Evolutionary conservation across 2,888 invertebrate species (phyloP), one percentile per base, ranked within the genome.

Genomic region (Enoplolaimus lenunculus): DNA sequence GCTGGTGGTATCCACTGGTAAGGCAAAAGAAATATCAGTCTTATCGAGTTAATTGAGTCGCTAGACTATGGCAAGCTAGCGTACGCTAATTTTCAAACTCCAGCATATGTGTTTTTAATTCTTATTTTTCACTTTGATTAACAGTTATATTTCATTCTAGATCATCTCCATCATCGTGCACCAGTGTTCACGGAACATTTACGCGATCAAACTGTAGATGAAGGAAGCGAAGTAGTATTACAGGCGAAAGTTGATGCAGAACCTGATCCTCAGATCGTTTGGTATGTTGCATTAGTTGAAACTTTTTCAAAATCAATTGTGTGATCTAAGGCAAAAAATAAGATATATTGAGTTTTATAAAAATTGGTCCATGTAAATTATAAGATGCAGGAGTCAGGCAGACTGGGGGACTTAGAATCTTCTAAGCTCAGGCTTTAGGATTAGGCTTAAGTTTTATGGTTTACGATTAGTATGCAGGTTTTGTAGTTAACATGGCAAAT

Each of bases 221-320:
- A 75, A 21, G 80, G 77, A 30, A 73, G 75, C 2, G 79, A 81
- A 69, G 71, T 80, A 45, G 76, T 77, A 7, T 75, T 82, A 34
- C 79, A 79, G 72, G 83, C 83, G 76, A 77, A 77, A 21, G 77
- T 81, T 16, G 75, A 77, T 0, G 83, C 82, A 65, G 78, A 79
- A 68, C 82, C 83, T 2, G 77, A 79, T 35, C 82, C 82, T 1
- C 72, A 73, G 26, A 77, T 78, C 59, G 72, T 75, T 59, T 81
- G 80, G 81, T 57, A 57, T 21, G 16, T 57, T 21, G 57, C n/a
- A 57, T n/a, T n/a, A n/a, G n/a, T n/a, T n/a, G 57, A 21, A 21
- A 21, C 57, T 57, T 57, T 21, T n/a, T n/a, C 21, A 21, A 21
- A 21, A n/a, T 57, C n/a, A 57, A 21, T 57, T 21, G 21, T 57